Evolutionary conservation across 2,113 vertebrate genomes (phyloP), one percentile per base, ranked within the genome.

Genomic region (Neodon shergylaensis): DNA sequence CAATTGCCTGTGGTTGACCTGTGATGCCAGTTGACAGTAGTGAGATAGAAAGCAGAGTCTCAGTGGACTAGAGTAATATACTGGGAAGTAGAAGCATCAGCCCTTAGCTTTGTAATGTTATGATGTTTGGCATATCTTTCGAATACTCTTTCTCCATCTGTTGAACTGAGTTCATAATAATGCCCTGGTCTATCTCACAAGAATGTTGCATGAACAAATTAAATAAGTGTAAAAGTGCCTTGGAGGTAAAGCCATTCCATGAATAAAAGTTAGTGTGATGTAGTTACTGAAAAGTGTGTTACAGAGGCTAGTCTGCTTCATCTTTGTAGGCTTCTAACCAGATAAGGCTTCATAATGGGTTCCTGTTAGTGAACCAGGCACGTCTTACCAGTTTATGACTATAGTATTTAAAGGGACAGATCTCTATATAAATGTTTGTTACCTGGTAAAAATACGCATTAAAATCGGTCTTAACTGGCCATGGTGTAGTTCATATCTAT

Each of bases 111-210:
- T 90, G 31, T 65, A 92, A 82, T 90, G 88, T 93, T 90, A 86
- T 61, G 39, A 90, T 90, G 76, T 61, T 65, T 84, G 93, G 63
- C 83, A 5, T 94, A 88, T 95, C 79, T 95, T 94, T 81, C 86
- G 61, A 92, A 44, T 54, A 90, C 68, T 93, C 63, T 72, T 0
- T 91, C 58, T 95, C 77, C 44, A 65, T 95, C 89, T 95, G 54
- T 88, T 82, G 93, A 92, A 63, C 73, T 61, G 73, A 92, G 76
- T 89, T 87, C 7, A 0, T 93, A 95, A 72, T 93, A 92, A 90
- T 95, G 73, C 31, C 94, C 94, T 97, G 97, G 76, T 95, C 90
- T 94, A 0, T 97, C 96, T 97, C 96, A 96, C 90, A 94, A 85
- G 89, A 95, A 78, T 97, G 87, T 76, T 78, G 89, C 54, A 33